Evolutionary conservation across 2,797 vertebrate genomes (phyloP).

Genomic region (Microhierax caerulescens): DNA sequence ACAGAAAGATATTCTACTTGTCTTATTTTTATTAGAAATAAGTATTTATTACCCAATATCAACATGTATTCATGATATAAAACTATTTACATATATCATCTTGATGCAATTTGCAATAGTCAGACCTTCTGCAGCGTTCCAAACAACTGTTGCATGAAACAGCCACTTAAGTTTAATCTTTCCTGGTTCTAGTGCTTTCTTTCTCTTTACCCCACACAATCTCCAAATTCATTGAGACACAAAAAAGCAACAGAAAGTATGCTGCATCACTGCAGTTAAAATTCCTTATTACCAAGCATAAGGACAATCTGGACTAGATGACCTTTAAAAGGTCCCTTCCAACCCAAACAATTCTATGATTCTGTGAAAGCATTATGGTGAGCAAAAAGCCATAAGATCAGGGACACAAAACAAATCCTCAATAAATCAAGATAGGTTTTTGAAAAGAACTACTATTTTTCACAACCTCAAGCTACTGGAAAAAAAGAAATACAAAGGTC

Average conservation of each 20-base stretch:
- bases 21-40: background rate
- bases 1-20: background rate
- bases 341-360: background rate
- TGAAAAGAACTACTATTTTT: background rate
- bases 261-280: background rate
- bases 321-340: background rate
- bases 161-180: background rate
- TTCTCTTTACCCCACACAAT: background rate
- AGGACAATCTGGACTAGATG: background rate
- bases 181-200: background rate
- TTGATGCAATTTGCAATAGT: background rate
- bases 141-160: background rate
- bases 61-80: background rate
- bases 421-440: background rate
- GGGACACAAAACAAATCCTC: background rate
- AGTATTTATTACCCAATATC: background rate
- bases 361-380: accelerated
- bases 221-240: background rate
- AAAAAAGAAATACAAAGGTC: background rate
- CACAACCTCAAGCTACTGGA: background rate
- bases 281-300: background rate
- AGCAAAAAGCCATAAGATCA: background rate
- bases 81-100: background rate
- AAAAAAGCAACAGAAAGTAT: background rate
- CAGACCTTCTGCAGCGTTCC: background rate